Base-by-base conservation (phyloP, 1,140 invertebrate species). In the Paralvinella palmiformis region DNA sequence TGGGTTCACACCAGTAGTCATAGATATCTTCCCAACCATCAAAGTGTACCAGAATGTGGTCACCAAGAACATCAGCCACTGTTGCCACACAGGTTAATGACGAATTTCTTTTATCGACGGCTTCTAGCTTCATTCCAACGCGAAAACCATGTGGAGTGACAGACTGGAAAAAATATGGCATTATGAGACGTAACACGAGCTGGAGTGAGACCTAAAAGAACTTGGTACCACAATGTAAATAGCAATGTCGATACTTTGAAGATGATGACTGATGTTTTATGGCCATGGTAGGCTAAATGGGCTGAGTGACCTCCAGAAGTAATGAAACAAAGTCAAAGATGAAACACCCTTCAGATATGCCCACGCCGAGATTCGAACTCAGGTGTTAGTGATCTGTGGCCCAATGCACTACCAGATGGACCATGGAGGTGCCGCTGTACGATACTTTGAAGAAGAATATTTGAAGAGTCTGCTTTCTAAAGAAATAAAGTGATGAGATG, bases 101-200 rank as follows among this genome's bases (percentile, higher is more conserved):
- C 7, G 88, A 88, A 79, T 96, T 92, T 75, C 92, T 93, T 36
- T 89, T 86, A 80, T 98, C 94, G 48, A 96, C 91, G 7, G 94
- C 94, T 82, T 98, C 95, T 29, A 98, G 78, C 80, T 96, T 96
- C 91, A 92, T 92, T 35, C 92, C 92, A 58, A 91, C 82, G 44
- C 88, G 84, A 76, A 95, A 94, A 20, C 86, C 86, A 77, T 86
- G 89, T 7, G 88, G 87, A 41, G 87, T 84, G 17, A 86, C 82
- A 85, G 89, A 74, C 75, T 77, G 63, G 0, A 71, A 80, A 78
- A 70, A 59, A 70, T 64, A 58, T 29, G 59, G 29, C 60, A 27
- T 44, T 35, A 66, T 60, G 13, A 48, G 7, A 24, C 27, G 44
- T 20, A 2, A 2, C 44, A 3, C n/a, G n/a, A 24, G 10, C n/a